phyloP scores from a whole-genome alignment of 2,888 invertebrate genomes.

The Mesopsocus fuscifrons region DNA sequence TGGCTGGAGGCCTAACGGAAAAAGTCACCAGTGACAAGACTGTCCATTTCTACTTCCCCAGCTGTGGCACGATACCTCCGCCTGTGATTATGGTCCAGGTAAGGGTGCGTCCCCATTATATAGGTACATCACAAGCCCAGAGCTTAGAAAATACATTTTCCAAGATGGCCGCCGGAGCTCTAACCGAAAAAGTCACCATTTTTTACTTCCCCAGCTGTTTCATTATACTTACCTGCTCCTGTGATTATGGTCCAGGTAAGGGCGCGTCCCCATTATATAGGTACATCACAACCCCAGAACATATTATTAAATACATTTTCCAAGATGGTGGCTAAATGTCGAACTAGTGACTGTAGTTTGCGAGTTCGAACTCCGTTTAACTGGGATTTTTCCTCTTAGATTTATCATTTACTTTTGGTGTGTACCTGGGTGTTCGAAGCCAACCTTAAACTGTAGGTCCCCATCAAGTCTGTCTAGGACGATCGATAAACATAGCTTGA shows the following conservation, averaged over 20 bases:
- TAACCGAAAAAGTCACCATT: slow-evolving; percentile 84
- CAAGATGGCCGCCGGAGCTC: slow-evolving; percentile 96
- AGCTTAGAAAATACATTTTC: slow-evolving; percentile 98
- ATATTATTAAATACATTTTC: slow-evolving; percentile 98
- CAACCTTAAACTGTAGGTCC: too few relatives aligned
- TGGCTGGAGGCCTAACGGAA: slow-evolving; percentile 91
- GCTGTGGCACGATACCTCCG: slow-evolving; percentile 90
- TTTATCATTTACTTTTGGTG: too few relatives aligned
- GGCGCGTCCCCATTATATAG: slow-evolving; percentile 10
- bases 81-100: slow-evolving; percentile 98
- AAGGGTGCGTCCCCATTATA: slow-evolving; percentile 16
- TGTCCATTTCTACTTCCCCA: slow-evolving; percentile 88
- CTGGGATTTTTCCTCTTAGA: too few relatives aligned
- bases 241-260: slow-evolving; percentile 92
- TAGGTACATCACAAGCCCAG: too few relatives aligned
- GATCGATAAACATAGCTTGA: too few relatives aligned
- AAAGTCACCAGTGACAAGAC: slow-evolving; percentile 81
- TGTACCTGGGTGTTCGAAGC: too few relatives aligned
- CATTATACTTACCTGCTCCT: slow-evolving; percentile 89
- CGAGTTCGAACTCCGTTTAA: too few relatives aligned
- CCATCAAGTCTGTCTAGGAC: too few relatives aligned
- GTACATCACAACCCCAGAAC: slow-evolving; percentile 99
- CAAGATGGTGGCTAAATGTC: slow-evolving; percentile 96
- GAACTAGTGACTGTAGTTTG: too few relatives aligned
- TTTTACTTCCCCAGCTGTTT: slow-evolving; percentile 95